These are phyloP conservation scores for Aeoliscus strigatus DNA, from an alignment of 2,797 vertebrate species.

Conservation along the genomic window DNA sequence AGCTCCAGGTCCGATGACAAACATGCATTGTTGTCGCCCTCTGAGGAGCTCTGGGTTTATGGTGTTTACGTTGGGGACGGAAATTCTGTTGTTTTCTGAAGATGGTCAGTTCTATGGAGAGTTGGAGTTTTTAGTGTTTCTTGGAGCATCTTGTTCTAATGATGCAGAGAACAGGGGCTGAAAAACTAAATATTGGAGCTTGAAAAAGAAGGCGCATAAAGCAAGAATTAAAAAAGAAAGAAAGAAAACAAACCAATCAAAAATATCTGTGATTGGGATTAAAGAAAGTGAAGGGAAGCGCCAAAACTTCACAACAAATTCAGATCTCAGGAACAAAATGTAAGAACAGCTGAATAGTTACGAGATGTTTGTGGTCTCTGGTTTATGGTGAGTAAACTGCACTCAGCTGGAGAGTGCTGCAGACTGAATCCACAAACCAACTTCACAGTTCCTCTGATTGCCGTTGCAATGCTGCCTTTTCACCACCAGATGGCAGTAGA, in stretches of 20 bases:
- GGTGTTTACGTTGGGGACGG: constrained; percentile 4
- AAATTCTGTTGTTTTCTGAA: constrained; percentile 2
- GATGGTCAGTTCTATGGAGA: neutral
- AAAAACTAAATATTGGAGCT: constrained; percentile 2
- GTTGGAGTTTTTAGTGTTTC: constrained; percentile 6
- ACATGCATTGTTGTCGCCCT: constrained; percentile 43
- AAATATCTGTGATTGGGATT: constrained; percentile 7
- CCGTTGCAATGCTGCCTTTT: constrained; percentile 36
- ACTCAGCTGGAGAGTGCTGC: no score
- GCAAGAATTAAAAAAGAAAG: neutral
- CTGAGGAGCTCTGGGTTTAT: constrained; percentile 7
- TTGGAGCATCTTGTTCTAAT: constrained; percentile 26
- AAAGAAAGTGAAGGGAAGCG: neutral
- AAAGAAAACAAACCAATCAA: constrained; percentile 7
- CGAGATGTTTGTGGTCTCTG: neutral
- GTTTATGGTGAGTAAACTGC: constrained; percentile 6
- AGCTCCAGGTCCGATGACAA: constrained; percentile 44
- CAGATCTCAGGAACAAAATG: constrained; percentile 6
- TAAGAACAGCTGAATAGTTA: neutral
- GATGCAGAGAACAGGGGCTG: constrained; percentile 11
- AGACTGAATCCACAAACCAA: constrained; percentile 23
- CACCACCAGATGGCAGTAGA: constrained; percentile 71
- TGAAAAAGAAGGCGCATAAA: neutral
- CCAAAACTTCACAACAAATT: constrained; percentile 15
- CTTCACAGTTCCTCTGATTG: constrained; percentile 6